phyloP scores from a whole-genome alignment of 2,113 vertebrate species.

The Ibidorhyncha struthersii region DNA sequence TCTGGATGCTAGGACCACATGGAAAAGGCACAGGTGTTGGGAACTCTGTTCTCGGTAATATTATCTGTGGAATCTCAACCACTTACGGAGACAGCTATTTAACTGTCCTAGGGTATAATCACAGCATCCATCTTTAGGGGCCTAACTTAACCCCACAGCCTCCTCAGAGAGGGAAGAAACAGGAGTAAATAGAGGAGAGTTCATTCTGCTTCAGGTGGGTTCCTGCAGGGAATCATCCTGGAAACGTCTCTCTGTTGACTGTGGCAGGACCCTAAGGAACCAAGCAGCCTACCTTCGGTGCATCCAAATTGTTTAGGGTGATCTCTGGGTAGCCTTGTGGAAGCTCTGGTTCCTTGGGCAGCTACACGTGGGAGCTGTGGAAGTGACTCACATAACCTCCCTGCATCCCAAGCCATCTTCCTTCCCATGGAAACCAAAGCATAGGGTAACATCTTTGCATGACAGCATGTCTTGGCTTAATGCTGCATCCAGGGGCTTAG shows the following conservation, averaged over 20 bases:
- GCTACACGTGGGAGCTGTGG: neutral
- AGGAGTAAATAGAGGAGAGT: neutral
- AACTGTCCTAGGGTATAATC: neutral
- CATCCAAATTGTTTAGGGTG: neutral
- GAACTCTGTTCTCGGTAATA: neutral
- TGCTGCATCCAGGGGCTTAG: neutral
- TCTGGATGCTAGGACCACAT: neutral
- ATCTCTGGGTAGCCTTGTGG: neutral
- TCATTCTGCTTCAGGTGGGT: neutral
- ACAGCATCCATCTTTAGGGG: neutral
- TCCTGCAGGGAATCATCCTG: neutral
- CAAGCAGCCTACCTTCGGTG: neutral
- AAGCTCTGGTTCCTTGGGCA: neutral
- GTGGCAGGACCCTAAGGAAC: neutral
- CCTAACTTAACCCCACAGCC: neutral
- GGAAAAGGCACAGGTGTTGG: neutral
- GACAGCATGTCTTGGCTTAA: neutral
- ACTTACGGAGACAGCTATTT: neutral
- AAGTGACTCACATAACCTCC: neutral
- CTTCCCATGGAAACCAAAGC: neutral
- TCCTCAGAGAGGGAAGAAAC: neutral
- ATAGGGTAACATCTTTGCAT: fast-evolving
- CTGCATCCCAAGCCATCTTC: neutral
- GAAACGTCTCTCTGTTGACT: neutral
- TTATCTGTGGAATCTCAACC: neutral